Evolutionary conservation across 2,888 invertebrate species (phyloP).

Genomic region (Monopis laevigella): DNA sequence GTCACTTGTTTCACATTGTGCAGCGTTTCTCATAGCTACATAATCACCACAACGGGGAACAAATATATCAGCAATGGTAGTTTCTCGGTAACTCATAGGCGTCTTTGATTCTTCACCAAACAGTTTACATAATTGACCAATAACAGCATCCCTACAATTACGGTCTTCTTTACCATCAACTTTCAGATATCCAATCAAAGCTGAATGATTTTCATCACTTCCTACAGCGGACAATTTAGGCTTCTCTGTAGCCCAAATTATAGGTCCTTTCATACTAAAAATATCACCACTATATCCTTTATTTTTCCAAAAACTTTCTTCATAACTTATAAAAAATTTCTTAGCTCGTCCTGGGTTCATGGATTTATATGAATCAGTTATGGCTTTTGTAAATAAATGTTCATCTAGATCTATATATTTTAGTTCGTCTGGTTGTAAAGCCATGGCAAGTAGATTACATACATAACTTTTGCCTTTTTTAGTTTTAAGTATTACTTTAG

Average conservation of each 20-base stretch:
- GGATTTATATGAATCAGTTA: conserved; percentile 24
- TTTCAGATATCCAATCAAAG: conserved; percentile 42
- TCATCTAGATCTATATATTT: conserved; percentile 38
- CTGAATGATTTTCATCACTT: conserved; percentile 30
- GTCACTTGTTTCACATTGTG: conserved; percentile 25
- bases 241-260: conserved; percentile 54
- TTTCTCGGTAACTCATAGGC: conserved; percentile 41
- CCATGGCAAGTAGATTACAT: conserved; percentile 51
- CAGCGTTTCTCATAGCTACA: conserved; percentile 31
- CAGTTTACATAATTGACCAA: conserved; percentile 42
- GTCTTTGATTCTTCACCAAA: conserved; percentile 41
- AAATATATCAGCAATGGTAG: conserved; percentile 37
- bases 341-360: conserved; percentile 37
- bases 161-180: conserved; percentile 22
- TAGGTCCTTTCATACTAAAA: conserved; percentile 49
- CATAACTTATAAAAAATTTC: conserved; percentile 45
- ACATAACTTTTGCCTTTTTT: conserved; percentile 45
- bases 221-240: conserved; percentile 40
- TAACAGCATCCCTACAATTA: conserved; percentile 33
- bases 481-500: conserved; percentile 46
- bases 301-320: conserved; percentile 42
- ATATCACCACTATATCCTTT: conserved; percentile 55
- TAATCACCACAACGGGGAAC: conserved; percentile 52
- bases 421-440: conserved; percentile 48
- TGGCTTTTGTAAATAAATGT: conserved; percentile 31